phyloP scores from a whole-genome alignment of 2,888 invertebrate species.

The Drosophila monieri region DNA sequence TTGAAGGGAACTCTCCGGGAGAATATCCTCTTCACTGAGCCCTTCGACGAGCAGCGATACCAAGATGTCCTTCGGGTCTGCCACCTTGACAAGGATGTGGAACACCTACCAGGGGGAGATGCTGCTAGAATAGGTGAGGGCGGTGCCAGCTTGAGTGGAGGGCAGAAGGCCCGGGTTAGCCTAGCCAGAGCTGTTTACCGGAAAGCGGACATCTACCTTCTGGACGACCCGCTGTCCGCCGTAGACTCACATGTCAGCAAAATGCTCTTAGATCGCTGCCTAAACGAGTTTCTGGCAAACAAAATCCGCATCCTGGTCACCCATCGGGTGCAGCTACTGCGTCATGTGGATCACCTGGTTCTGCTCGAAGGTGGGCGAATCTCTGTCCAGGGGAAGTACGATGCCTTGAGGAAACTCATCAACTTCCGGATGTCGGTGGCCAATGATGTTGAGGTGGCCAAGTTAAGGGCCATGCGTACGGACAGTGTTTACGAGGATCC shows the following conservation, averaged over 20 bases:
- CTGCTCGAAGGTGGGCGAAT: constrained; percentile 85
- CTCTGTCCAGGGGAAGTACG: constrained; percentile 80
- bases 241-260: constrained; percentile 91
- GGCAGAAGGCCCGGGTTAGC: constrained; percentile 90
- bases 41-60: constrained; percentile 86
- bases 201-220: constrained; percentile 89
- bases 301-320: constrained; percentile 90
- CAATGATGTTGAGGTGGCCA: constrained; percentile 71
- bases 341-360: constrained; percentile 85
- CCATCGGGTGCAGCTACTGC: constrained; percentile 87
- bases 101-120: constrained; percentile 86
- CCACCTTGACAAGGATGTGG: constrained; percentile 87
- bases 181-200: constrained; percentile 90
- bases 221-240: constrained; percentile 92
- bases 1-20: constrained; percentile 92
- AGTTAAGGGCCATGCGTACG: constrained; percentile 58
- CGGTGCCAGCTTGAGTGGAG: constrained; percentile 89
- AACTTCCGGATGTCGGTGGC: constrained; percentile 84
- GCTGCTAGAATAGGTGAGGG: constrained; percentile 87
- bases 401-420: constrained; percentile 85
- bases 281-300: constrained; percentile 85
- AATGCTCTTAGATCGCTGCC: constrained; percentile 89
- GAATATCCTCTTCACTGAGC: constrained; percentile 94
- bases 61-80: constrained; percentile 86
- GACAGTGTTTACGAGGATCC: constrained; percentile 74